A percentile compares a stretch with the other conserved stretches of the same genome.
Conservation (phyloP, 2,888 invertebrate genomes). For the Callyntrura guangdongensis region DNA sequence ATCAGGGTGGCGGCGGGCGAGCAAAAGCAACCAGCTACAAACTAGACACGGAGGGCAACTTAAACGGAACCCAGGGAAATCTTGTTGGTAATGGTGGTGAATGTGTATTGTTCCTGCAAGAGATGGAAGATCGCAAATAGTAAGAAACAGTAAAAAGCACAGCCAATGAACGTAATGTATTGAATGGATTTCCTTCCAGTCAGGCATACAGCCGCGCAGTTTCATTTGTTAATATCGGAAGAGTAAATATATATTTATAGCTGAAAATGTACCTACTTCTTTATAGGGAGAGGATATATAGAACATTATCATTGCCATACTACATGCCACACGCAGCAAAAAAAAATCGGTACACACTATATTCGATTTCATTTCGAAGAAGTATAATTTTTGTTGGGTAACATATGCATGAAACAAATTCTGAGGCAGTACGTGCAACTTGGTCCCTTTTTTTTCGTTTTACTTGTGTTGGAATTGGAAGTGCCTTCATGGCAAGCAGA, state of each 20-base stretch:
- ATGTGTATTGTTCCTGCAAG: slow-evolving; percentile 27
- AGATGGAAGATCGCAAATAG: slow-evolving; percentile 1
- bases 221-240: slow-evolving; percentile 21
- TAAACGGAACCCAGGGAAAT: slow-evolving; percentile 64
- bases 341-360: slow-evolving; percentile 36
- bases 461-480: background rate
- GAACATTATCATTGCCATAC: background rate
- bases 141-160: slow-evolving; percentile 23
- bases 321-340: slow-evolving; percentile 29
- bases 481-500: background rate
- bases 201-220: background rate
- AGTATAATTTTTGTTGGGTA: slow-evolving; percentile 17
- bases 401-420: slow-evolving; percentile 40
- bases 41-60: slow-evolving; percentile 19
- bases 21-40: background rate
- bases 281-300: background rate
- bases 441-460: background rate
- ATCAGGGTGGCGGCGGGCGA: background rate
- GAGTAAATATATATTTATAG: background rate
- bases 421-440: slow-evolving; percentile 24
- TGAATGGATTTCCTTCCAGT: slow-evolving; percentile 35
- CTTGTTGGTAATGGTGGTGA: slow-evolving; percentile 40
- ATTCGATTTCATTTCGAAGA: slow-evolving; percentile 36
- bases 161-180: slow-evolving; percentile 45
- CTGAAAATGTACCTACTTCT: background rate